Evolutionary conservation across 2,888 invertebrate genomes (phyloP).

Genomic region (Ophion obscuratus): DNA sequence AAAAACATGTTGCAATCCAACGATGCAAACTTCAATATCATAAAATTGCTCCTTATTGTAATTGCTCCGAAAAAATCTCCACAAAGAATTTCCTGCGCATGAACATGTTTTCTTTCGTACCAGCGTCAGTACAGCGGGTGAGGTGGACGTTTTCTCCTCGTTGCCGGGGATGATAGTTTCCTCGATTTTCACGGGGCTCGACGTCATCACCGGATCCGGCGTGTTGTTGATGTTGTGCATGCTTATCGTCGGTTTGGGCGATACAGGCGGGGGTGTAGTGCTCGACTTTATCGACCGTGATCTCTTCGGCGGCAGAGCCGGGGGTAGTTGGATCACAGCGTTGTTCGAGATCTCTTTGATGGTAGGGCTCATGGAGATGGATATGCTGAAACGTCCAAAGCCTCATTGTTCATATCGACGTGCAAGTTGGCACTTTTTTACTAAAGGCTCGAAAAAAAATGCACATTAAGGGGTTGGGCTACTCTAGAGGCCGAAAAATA

Average conservation of each 20-base stretch:
- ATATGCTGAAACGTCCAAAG: slow-evolving; percentile 72
- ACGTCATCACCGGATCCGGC: slow-evolving; percentile 76
- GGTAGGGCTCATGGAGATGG: slow-evolving; percentile 78
- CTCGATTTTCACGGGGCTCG: slow-evolving; percentile 78
- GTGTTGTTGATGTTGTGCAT: slow-evolving; percentile 82
- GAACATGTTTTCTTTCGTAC: slow-evolving; percentile 65
- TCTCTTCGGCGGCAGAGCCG: slow-evolving; percentile 87
- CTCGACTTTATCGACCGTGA: slow-evolving; percentile 83
- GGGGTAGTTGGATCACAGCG: slow-evolving; percentile 84
- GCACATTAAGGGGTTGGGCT: no score
- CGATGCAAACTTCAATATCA: no score
- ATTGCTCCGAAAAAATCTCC: neutral
- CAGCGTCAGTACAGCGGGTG: slow-evolving; percentile 75
- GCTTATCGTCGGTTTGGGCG: slow-evolving; percentile 81
- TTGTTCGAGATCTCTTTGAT: slow-evolving; percentile 78
- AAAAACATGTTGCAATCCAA: no score
- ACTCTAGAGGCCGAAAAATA: no score
- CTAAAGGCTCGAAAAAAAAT: no score
- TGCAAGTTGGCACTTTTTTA: no score
- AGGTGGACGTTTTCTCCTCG: slow-evolving; percentile 76
- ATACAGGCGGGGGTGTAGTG: slow-evolving; percentile 78
- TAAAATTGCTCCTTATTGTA: no score
- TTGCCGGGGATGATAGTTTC: slow-evolving; percentile 67
- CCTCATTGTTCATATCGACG: neutral
- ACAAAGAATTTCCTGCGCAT: neutral